Evolutionary conservation across 30 jellyfish, hydroid and myxozoan genomes (phyloP).

Genomic region (Mastigias papua): DNA sequence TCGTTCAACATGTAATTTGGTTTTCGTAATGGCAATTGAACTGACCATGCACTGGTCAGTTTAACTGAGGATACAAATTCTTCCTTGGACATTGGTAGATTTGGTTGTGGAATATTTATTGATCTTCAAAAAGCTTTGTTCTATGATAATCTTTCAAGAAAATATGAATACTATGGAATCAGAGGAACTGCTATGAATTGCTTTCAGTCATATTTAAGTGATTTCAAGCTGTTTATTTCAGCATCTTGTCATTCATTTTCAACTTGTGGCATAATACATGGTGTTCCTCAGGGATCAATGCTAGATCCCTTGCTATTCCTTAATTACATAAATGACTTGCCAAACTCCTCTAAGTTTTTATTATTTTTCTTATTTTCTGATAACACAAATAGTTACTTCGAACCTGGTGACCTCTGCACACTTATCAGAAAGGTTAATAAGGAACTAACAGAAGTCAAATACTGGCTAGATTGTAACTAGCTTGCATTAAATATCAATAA

Average conservation of each 20-base stretch:
- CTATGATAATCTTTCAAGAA: constrained; percentile 28
- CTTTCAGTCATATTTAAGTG: constrained; percentile 56
- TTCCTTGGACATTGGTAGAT: constrained; percentile 4
- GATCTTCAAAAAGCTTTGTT: constrained; percentile 52
- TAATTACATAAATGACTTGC: constrained; percentile 49
- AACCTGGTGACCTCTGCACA: background rate
- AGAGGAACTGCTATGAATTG: constrained; percentile 50
- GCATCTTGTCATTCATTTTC: constrained; percentile 8
- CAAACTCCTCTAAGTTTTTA: constrained; percentile 23
- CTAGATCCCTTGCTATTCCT: constrained; percentile 51
- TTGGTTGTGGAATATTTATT: constrained; percentile 50
- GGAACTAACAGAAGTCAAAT: constrained; percentile 8
- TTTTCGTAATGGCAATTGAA: constrained; percentile 28
- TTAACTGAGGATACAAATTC: background rate
- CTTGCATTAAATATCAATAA: constrained; percentile 22
- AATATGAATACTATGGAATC: constrained; percentile 60
- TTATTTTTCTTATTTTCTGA: constrained; percentile 63
- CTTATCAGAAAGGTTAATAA: background rate
- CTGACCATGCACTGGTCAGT: background rate
- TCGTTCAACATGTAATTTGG: constrained; percentile 57
- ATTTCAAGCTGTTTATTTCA: constrained; percentile 26
- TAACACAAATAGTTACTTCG: constrained; percentile 48
- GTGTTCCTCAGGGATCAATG: constrained; percentile 73
- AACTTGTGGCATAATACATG: background rate
- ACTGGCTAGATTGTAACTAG: constrained; percentile 30